Percentiles rank a stretch among this genome's conserved stretches.
These are phyloP conservation scores for Plebejus anna DNA, from an alignment of 2,888 invertebrate genomes.

Conservation along the genomic window DNA sequence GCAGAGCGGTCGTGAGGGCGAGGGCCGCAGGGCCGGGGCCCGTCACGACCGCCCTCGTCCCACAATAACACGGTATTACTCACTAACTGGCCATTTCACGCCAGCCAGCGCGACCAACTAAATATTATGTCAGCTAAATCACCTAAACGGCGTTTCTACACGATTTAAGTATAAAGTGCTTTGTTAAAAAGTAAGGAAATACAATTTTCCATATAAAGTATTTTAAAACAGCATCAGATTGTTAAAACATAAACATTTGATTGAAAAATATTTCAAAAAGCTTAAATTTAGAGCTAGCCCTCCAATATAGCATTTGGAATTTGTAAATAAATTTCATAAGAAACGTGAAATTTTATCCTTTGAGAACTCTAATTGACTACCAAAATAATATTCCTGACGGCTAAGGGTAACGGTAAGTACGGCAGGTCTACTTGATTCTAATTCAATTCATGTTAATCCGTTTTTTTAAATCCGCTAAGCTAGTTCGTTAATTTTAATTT, in stretches of 20 bases:
- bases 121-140: constrained; percentile 47
- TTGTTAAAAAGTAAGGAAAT: neutral
- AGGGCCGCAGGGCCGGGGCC: constrained; percentile 48
- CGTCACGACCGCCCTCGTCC: constrained; percentile 72
- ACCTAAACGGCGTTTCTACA: constrained; percentile 39
- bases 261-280: neutral
- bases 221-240: neutral
- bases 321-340: too few species aligned
- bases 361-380: too few species aligned
- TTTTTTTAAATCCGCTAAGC: neutral
- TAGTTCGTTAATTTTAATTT: neutral
- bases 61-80: constrained; percentile 75
- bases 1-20: constrained; percentile 71
- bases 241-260: neutral
- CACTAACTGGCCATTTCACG: constrained; percentile 77
- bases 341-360: too few species aligned
- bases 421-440: too few species aligned
- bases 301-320: too few species aligned
- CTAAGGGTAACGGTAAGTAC: too few species aligned
- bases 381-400: too few species aligned
- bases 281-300: too few species aligned
- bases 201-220: neutral
- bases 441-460: neutral
- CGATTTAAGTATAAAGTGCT: constrained; percentile 38
- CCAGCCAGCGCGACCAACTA: constrained; percentile 55